A percentile compares a stretch with the other conserved stretches of the same genome.
These are phyloP conservation scores for Xiphorhynchus erythropygius DNA, from an alignment of 2,797 vertebrate species.

Conservation along the genomic window DNA sequence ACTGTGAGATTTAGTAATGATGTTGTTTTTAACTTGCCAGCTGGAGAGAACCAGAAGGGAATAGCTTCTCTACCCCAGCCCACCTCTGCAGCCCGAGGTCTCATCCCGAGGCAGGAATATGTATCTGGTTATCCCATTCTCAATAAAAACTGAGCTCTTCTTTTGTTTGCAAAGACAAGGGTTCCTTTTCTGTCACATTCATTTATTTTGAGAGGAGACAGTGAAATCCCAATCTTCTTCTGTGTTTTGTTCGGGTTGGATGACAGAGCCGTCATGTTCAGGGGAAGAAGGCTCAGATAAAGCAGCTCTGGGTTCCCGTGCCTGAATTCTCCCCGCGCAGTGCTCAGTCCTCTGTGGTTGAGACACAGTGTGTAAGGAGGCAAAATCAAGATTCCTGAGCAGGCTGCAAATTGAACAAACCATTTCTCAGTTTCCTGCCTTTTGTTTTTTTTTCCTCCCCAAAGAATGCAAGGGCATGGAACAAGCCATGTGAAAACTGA, in stretches of 20 bases:
- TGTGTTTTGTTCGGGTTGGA: background rate
- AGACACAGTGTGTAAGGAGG: background rate
- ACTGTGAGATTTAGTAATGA: background rate
- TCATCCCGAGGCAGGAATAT: background rate
- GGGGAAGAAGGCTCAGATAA: background rate
- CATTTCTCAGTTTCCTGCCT: background rate
- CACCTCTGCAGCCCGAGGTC: background rate
- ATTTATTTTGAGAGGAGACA: background rate
- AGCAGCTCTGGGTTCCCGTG: background rate
- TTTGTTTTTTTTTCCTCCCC: background rate
- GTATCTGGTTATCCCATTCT: background rate
- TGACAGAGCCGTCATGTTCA: background rate
- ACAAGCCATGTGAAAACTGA: background rate
- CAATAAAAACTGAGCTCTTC: background rate
- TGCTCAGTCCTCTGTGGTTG: background rate
- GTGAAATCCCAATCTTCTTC: background rate
- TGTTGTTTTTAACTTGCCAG: background rate
- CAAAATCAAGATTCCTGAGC: background rate
- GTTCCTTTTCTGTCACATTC: background rate
- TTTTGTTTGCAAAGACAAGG: background rate
- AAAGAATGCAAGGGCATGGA: background rate
- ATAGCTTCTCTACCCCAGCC: background rate
- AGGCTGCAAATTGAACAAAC: background rate
- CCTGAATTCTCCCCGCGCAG: background rate
- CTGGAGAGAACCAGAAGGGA: background rate